Conservation (phyloP, 2,888 invertebrate genomes). For the Nephrotoma appendiculata region DNA sequence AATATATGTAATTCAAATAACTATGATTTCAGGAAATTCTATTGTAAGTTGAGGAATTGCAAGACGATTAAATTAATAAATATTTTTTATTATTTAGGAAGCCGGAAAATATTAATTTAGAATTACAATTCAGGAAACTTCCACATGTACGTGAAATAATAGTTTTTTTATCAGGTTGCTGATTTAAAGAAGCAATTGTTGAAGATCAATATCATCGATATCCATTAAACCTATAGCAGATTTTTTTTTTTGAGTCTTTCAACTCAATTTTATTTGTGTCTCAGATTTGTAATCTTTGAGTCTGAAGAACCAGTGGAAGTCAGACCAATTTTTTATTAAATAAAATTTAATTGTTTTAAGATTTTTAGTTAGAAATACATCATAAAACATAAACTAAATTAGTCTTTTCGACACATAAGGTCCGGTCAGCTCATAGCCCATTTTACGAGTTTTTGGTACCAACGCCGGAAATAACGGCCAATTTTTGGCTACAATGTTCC, state of each 20-base stretch:
- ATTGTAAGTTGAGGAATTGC: too few relatives aligned
- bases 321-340: neutral
- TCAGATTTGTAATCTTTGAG: neutral
- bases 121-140: too few relatives aligned
- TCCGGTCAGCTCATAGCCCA: constrained; percentile 93
- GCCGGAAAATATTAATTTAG: too few relatives aligned
- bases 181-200: too few relatives aligned
- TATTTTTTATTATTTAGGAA: too few relatives aligned
- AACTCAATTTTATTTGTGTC: neutral
- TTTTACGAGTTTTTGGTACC: constrained; percentile 90
- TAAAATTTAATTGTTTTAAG: neutral
- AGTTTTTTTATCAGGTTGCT: too few relatives aligned
- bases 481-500: constrained; percentile 84
- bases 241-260: neutral
- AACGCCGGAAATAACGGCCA: constrained; percentile 95
- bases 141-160: too few relatives aligned
- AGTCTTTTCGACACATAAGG: constrained; percentile 89
- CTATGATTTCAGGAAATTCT: too few relatives aligned
- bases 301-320: neutral
- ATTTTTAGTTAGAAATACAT: neutral
- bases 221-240: too few relatives aligned
- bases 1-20: too few relatives aligned
- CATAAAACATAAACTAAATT: constrained; percentile 8
- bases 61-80: too few relatives aligned
- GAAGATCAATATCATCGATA: too few relatives aligned